Base-by-base conservation (phyloP, 2,113 vertebrate species). In the Harpagus bidentatus region DNA sequence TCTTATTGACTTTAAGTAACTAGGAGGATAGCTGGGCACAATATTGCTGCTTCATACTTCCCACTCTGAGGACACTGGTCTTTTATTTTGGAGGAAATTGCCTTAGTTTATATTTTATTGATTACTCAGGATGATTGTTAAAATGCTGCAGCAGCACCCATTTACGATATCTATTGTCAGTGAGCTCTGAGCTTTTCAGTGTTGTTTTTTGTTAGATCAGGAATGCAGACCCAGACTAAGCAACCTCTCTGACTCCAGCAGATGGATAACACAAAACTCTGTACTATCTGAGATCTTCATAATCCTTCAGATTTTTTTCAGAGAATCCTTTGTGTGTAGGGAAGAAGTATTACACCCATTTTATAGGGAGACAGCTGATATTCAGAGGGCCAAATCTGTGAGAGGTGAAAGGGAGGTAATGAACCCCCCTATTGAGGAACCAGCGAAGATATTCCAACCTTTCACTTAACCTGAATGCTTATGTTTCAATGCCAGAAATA, bases 71-170 rank as follows among this genome's bases (percentile, higher is more conserved):
- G 10, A 71, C 13, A 47, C 6, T 14, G 5, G 10, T 32, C 45
- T 63, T 95, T 56, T 59, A 59, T 47, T 83, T 85, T 82, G 65
- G 52, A 82, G 28, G 15, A 76, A 87, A 82, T 88, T 76, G n/a
- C 16, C 29, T 48, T 67, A 25, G 26, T 69, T 81, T 73, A 34
- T 52, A 19, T 59, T 92, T 78, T 50, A 84, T 67, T 91, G 13
- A 31, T 61, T 85, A 17, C n/a, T 63, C 15, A 55, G 36, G 13
- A 28, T 56, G 18, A 67, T 53, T 50, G 10, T n/a, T 53, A 67
- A 86, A 90, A 66, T 50, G 29, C 16, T 82, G 18, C 18, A 67
- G 4, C 19, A 71, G 6, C 20, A 42, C 13, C 3, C 11, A 32
- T 16, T 80, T 92, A 16, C 3, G 0, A 26, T 21, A 36, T 3